Conservation (phyloP, 1,140 invertebrate genomes). For the Phymorhynchus buccinoides region DNA sequence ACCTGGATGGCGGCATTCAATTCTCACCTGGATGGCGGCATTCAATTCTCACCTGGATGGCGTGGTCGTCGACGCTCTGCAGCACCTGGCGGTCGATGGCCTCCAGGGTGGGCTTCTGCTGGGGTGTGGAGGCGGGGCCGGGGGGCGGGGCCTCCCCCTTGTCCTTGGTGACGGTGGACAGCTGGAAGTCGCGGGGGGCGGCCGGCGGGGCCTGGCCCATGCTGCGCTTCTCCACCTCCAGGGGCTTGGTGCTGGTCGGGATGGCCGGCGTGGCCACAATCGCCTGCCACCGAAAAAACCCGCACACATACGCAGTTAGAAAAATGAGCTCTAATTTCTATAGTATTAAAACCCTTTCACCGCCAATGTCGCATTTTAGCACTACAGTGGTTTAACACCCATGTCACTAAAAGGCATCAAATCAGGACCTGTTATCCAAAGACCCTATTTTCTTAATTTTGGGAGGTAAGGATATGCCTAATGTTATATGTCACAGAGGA, state of each 20-base stretch:
- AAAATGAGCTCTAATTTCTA: too few relatives aligned
- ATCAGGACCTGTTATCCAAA: too few relatives aligned
- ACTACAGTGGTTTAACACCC: too few relatives aligned
- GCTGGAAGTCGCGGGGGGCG: slow-evolving; percentile 57
- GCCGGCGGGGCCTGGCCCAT: slow-evolving; percentile 59
- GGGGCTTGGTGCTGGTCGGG: slow-evolving; percentile 54
- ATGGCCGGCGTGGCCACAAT: not conserved
- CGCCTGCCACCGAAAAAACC: not conserved
- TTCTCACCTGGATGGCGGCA: too few relatives aligned
- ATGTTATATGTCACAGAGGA: too few relatives aligned
- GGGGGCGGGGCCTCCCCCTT: slow-evolving; percentile 52
- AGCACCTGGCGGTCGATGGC: slow-evolving; percentile 67
- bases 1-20: too few relatives aligned
- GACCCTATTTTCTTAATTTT: too few relatives aligned
- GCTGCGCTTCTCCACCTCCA: slow-evolving; percentile 59
- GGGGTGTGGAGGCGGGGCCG: slow-evolving; percentile 50
- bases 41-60: slow-evolving; percentile 67
- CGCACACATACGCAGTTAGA: too few relatives aligned
- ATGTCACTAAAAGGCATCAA: too few relatives aligned
- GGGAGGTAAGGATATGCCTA: too few relatives aligned
- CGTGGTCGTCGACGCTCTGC: slow-evolving; percentile 71
- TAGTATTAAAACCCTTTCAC: too few relatives aligned
- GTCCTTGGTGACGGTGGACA: slow-evolving; percentile 56
- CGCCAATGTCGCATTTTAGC: too few relatives aligned
- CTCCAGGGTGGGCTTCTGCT: slow-evolving; percentile 64